Evolutionary conservation across 1,140 invertebrate species (phyloP).

Genomic region (Macrobrachium rosenbergii): DNA sequence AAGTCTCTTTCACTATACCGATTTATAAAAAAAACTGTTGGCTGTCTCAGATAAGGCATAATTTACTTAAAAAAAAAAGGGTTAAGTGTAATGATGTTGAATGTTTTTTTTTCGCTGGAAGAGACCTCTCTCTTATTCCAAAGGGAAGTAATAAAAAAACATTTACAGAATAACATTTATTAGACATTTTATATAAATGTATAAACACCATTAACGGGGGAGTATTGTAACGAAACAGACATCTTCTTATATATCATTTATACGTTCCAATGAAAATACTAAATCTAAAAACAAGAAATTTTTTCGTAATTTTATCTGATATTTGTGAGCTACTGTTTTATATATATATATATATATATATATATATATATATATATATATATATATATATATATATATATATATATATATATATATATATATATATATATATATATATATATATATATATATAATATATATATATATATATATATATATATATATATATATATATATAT

Average conservation of each 20-base stretch:
- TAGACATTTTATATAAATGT: too few species aligned
- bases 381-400: not conserved
- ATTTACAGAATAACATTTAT: too few species aligned
- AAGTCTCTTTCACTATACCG: too few species aligned
- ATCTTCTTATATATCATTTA: not conserved
- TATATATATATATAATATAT: not conserved
- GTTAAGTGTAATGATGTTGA: too few species aligned
- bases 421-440: conserved; percentile 3
- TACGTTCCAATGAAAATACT: not conserved
- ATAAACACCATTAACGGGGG: too few species aligned
- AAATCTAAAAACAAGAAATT: not conserved
- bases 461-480: not conserved
- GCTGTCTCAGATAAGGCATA: too few species aligned
- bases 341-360: conserved; percentile 14
- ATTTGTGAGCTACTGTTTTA: not conserved
- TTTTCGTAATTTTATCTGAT: not conserved
- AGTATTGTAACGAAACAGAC: too few species aligned
- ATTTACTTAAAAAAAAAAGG: too few species aligned
- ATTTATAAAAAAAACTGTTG: too few species aligned
- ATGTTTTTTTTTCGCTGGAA: too few species aligned
- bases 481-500: not conserved
- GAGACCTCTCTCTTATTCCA: too few species aligned
- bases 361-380: conserved; percentile 19
- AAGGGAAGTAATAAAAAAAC: too few species aligned
- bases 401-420: not conserved